Evolutionary conservation across 2,113 vertebrate species (phyloP), one percentile per base, ranked within the genome.

Genomic region (Ibidorhyncha struthersii): DNA sequence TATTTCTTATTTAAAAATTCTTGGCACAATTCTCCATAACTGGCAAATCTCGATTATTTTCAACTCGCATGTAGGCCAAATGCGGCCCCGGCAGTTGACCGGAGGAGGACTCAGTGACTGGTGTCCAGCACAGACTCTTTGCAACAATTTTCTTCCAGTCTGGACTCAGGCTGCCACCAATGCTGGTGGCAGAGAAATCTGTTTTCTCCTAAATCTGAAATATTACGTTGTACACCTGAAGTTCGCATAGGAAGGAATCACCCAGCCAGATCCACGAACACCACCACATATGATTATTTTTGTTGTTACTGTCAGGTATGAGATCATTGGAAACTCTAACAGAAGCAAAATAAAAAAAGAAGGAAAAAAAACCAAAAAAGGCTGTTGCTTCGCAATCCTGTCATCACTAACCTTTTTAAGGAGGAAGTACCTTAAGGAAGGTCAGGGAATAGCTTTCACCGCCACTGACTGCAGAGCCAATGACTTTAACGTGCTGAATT

Each of bases 1-100:
- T 65, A 40, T 43, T 93, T 49, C 82, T 92, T 63, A 63, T 41
- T 90, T 85, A n/a, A 82, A 72, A 94, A 47, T 45, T 58, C 82
- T 43, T 83, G 82, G 74, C 85, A 40, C 56, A 2, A 4, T 69
- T 34, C 34, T 49, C 62, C 7, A 0, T 9, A 80, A 82, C 70
- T 61, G 71, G 66, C 38, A 82, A 78, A 91, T 71, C 41, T 62
- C 53, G 67, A 59, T 76, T 83, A 49, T 78, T 83, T 89, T 19
- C 36, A 52, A 49, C 8, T n/a, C 69, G 49, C 27, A 5, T 3
- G 32, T 8, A 67, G 56, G 70, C 59, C 85, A 82, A 79, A 63
- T 5, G n/a, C 70, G 81, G 82, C 89, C 55, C 55, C 0, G 0
- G n/a, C 40, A 49, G 22, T 2, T 16, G 19, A 36, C 7, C 2